Base-by-base conservation (phyloP, 1,140 invertebrate species). In the Thaumatotibia leucotreta region DNA sequence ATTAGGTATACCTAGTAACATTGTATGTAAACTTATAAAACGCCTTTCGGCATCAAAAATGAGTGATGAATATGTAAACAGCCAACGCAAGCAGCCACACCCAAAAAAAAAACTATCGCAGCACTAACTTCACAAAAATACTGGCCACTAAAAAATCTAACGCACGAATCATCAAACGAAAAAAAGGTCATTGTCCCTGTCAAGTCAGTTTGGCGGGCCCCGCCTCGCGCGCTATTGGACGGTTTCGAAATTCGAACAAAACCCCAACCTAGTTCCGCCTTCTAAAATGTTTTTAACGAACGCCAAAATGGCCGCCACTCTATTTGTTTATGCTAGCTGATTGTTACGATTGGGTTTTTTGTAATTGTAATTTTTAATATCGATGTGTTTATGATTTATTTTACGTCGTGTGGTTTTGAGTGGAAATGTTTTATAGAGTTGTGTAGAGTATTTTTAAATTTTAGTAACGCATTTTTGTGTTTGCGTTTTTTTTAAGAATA, bases 281-380 rank as follows among this genome's bases (percentile, higher is more conserved):
- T 89, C 87, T 88, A 89, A 89, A 88, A 89, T 89, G 84, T 87
- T 89, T 89, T 89, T 86, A 86, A 84, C 82, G 79, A 82, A 80
- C 39, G 39, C 79, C 85, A 89, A 88, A 86, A 89, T 87, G 84
- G 84, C 84, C 76, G 81, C 76, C 74, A 70, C 75, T 81, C 83
- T 83, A 84, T 84, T 84, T 69, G 69, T 70, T 71, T 73, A 58
- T 45, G 39, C 52, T 58, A 58, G 52, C 50, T 58, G 11, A 58
- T 58, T 58, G 52, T 58, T 58, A 11, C 23, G 52, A 58, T 58
- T 58, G 5, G 23, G n/a, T 27, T 14, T n/a, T 27, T 58, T 58
- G 20, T 24, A 54, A 58, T 14, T 58, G 27, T 9, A 29, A 27
- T 58, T 58, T 39, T 45, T 17, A 45, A 45, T 45, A 45, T 45